These are phyloP conservation scores for Hemitrygon akajei DNA, from an alignment of 2,797 vertebrate species.

Conservation along the genomic window DNA sequence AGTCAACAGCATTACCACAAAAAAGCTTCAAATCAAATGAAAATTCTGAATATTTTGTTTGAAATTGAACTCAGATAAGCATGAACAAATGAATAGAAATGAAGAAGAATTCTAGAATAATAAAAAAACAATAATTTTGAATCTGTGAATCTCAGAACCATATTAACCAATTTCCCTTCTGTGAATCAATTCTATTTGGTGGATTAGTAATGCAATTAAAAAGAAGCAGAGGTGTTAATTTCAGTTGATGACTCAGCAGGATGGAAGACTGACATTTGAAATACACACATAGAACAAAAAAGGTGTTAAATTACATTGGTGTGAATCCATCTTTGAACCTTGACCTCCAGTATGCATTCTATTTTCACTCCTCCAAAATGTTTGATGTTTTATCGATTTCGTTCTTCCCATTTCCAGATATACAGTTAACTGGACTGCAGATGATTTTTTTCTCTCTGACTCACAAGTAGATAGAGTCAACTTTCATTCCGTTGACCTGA, in stretches of 20 bases:
- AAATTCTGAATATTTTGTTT: not conserved
- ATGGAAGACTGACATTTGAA: slow-evolving; percentile 17
- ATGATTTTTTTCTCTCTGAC: not conserved
- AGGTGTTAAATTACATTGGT: not conserved
- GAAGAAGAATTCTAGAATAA: not conserved
- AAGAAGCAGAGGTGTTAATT: not conserved
- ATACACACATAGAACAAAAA: not conserved
- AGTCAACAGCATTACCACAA: not conserved
- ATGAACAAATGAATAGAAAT: not conserved
- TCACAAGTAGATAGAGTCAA: not conserved
- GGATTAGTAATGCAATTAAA: slow-evolving; percentile 26
- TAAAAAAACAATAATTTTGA: not conserved
- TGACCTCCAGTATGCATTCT: not conserved
- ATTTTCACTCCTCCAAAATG: not conserved
- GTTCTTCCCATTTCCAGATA: not conserved
- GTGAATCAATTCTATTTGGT: not conserved
- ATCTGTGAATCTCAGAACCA: not conserved
- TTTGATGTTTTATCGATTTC: not conserved
- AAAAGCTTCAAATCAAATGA: not conserved
- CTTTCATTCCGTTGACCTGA: not conserved
- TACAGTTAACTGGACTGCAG: not conserved
- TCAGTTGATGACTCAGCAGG: not conserved
- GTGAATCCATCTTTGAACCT: not conserved
- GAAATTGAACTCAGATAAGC: not conserved
- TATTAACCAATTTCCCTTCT: not conserved